Percentiles rank a stretch among this genome's conserved stretches.
These are phyloP conservation scores for Leucoptera coffeella DNA, from an alignment of 2,888 invertebrate species.

Conservation along the genomic window DNA sequence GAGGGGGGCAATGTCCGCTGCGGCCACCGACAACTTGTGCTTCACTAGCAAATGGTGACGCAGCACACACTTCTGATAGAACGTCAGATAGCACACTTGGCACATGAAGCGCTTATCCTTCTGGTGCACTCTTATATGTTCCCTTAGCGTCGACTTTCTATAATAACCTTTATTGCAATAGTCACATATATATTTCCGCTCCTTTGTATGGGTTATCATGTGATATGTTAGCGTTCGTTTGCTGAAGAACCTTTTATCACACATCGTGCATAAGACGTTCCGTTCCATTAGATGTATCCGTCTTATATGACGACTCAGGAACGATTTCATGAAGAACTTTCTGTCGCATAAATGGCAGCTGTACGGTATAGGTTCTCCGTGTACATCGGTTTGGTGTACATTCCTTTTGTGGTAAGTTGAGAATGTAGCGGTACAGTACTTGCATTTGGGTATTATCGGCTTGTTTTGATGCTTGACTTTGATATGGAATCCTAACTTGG, in stretches of 20 bases:
- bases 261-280: not conserved
- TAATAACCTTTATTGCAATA: constrained; percentile 48
- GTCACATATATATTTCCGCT: constrained; percentile 45
- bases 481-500: constrained; percentile 30
- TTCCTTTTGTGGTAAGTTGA: not conserved
- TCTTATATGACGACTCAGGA: not conserved
- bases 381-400: not conserved
- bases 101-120: constrained; percentile 5
- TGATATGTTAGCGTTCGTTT: constrained; percentile 31
- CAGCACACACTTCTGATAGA: constrained; percentile 1
- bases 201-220: constrained; percentile 45
- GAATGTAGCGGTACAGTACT: constrained; percentile 15
- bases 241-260: not conserved
- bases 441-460: constrained; percentile 28
- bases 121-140: constrained; percentile 41
- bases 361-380: not conserved
- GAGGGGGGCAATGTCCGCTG: not conserved
- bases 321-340: not conserved
- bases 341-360: not conserved
- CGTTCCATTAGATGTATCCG: not conserved
- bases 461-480: constrained; percentile 31
- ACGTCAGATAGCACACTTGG: constrained; percentile 5
- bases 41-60: not conserved
- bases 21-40: not conserved
- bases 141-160: constrained; percentile 49